Percentiles rank a stretch among this genome's conserved stretches.
These are phyloP conservation scores for Autographa pulchrina DNA, from an alignment of 2,888 invertebrate genomes.

Conservation along the genomic window DNA sequence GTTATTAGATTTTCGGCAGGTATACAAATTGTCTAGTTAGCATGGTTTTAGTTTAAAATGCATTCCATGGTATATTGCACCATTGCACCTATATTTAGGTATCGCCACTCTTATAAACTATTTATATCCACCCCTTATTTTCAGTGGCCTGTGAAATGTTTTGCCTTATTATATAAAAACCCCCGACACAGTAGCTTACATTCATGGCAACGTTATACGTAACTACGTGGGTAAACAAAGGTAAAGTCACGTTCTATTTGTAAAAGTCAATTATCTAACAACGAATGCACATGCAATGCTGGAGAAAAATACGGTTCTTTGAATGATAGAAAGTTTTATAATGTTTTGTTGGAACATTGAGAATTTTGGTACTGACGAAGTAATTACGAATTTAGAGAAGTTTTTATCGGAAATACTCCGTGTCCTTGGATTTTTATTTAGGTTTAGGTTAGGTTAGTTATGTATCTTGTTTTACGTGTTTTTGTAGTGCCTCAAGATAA, in stretches of 20 bases:
- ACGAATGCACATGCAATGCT: slow-evolving; percentile 4
- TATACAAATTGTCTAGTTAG: too few relatives aligned
- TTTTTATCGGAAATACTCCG: too few relatives aligned
- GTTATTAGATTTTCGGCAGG: too few relatives aligned
- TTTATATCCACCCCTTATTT: slow-evolving; percentile 4
- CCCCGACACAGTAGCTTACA: background rate
- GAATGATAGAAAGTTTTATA: slow-evolving; percentile 1
- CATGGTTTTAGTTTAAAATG: too few relatives aligned
- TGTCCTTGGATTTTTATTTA: too few relatives aligned
- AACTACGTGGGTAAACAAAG: background rate
- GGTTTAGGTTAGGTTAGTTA: too few relatives aligned
- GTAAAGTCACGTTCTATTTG: slow-evolving; percentile 4
- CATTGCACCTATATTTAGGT: background rate
- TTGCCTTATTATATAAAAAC: background rate
- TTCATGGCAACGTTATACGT: slow-evolving; percentile 2
- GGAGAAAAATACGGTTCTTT: background rate
- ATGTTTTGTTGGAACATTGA: background rate
- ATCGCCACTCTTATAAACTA: background rate
- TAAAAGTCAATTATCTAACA: slow-evolving; percentile 4
- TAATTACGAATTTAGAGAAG: background rate
- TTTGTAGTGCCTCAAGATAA: too few relatives aligned
- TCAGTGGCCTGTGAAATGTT: background rate
- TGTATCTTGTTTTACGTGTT: too few relatives aligned
- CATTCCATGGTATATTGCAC: too few relatives aligned
- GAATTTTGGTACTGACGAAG: background rate